Conservation (phyloP, 1,140 invertebrate genomes). For the Panulirus ornatus region DNA sequence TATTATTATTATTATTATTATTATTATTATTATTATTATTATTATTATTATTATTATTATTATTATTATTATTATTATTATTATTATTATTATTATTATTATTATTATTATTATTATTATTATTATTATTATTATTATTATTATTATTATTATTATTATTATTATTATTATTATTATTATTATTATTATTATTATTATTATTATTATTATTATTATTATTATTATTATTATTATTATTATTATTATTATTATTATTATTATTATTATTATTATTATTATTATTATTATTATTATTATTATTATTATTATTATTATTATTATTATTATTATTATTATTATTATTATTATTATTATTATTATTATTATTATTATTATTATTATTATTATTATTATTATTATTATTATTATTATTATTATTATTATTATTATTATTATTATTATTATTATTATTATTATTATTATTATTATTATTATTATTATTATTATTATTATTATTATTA, state of each 20-base stretch:
- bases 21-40: too few relatives aligned
- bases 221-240: neutral
- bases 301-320: neutral
- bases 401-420: neutral
- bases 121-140: neutral
- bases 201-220: neutral
- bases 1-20: too few relatives aligned
- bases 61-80: too few relatives aligned
- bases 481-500: neutral
- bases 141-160: neutral
- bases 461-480: neutral
- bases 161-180: neutral
- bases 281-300: neutral
- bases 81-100: too few relatives aligned
- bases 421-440: neutral
- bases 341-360: neutral
- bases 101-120: neutral
- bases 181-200: neutral
- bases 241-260: too few relatives aligned
- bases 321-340: conserved; percentile 5
- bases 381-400: neutral
- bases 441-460: neutral
- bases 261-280: too few relatives aligned
- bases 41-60: too few relatives aligned
- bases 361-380: neutral